Conservation (phyloP, 2,797 vertebrate species). For the Muraenolepis orangiensis region DNA sequence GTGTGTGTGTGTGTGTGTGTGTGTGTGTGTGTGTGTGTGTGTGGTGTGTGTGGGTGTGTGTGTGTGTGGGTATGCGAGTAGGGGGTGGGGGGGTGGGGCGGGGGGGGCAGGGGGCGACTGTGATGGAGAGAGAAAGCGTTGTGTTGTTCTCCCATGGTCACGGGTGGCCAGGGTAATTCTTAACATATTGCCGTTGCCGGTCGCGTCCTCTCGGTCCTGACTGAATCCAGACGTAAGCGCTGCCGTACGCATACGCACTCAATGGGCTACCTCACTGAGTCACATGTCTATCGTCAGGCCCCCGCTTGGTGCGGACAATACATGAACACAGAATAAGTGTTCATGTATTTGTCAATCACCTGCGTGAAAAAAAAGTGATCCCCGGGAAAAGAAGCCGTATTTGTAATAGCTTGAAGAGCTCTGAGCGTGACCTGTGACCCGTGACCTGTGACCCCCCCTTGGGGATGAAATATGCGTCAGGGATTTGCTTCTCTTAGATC, state of each 20-base stretch:
- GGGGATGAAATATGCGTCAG: too few species aligned
- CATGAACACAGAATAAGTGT: too few species aligned
- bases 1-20: not conserved
- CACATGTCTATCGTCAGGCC: not conserved
- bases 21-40: not conserved
- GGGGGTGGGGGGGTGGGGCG: not conserved
- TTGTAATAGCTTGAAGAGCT: too few species aligned
- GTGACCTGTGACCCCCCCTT: too few species aligned
- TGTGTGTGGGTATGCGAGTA: too few species aligned
- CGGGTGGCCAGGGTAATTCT: not conserved
- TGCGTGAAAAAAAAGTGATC: too few species aligned
- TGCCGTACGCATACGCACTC: not conserved
- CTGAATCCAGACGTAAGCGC: not conserved
- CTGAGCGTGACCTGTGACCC: too few species aligned
- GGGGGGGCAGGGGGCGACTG: not conserved
- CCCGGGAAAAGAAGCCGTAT: too few species aligned
- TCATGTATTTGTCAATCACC: too few species aligned
- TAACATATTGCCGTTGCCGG: not conserved
- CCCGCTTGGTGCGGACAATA: not conserved
- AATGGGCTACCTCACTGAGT: not conserved
- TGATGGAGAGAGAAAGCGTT: constrained; percentile 2
- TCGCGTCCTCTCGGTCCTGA: not conserved
- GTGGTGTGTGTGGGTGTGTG: too few species aligned
- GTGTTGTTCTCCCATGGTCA: not conserved
- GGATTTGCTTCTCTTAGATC: not conserved